A percentile compares a stretch with the other conserved stretches of the same genome.
Conservation (phyloP, 2,797 vertebrate species). For the Crax fasciolata region DNA sequence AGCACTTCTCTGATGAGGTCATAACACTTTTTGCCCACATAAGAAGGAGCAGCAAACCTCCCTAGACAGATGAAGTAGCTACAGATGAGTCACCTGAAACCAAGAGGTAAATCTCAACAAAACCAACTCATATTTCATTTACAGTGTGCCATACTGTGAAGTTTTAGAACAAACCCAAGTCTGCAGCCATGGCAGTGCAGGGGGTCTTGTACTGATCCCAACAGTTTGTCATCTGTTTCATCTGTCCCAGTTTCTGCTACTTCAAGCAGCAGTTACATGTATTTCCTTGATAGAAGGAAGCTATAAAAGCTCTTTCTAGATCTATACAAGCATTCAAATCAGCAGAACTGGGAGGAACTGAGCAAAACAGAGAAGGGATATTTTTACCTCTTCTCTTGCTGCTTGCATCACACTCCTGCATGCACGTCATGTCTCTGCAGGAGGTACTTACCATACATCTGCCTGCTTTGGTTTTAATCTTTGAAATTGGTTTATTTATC, state of each 20-base stretch:
- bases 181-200: neutral
- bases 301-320: neutral
- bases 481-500: constrained; percentile 28
- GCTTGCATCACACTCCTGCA: constrained; percentile 38
- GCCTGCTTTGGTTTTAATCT: constrained; percentile 15
- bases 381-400: constrained; percentile 41
- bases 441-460: constrained; percentile 26
- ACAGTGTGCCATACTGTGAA: neutral
- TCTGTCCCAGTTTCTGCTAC: neutral
- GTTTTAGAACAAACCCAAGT: neutral
- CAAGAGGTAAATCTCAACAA: neutral
- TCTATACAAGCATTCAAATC: neutral
- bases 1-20: constrained; percentile 11
- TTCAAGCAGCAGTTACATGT: neutral
- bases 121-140: neutral
- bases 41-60: neutral
- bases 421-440: constrained; percentile 10
- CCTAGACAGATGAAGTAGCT: constrained; percentile 2
- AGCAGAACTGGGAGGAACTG: constrained; percentile 12
- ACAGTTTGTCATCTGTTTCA: neutral
- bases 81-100: neutral
- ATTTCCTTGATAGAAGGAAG: neutral
- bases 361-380: constrained; percentile 4
- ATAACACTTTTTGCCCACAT: neutral
- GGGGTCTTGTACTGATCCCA: neutral